Conservation (phyloP, 2,113 vertebrate genomes). For the Planiliza haematocheilus region DNA sequence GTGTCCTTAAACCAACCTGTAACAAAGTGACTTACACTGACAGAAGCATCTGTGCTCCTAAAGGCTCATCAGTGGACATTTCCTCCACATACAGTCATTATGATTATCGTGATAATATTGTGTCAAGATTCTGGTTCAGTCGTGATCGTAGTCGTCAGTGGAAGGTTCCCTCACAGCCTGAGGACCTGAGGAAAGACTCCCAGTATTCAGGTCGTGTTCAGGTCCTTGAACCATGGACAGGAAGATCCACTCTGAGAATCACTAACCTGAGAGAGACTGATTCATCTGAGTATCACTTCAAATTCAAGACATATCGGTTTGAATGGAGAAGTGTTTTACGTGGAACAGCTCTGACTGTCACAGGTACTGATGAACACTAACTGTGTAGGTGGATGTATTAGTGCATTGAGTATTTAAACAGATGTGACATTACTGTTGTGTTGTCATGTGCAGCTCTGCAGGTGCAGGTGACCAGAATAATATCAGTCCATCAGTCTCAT, state of each 20-base stretch:
- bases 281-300: slow-evolving; percentile 42
- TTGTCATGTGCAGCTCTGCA: too few relatives aligned
- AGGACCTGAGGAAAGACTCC: background rate
- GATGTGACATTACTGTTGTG: background rate
- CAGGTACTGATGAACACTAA: slow-evolving; percentile 19
- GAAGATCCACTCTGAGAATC: slow-evolving; percentile 46
- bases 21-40: slow-evolving; percentile 13
- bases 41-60: background rate
- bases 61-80: slow-evolving; percentile 33
- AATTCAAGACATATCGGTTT: fast-evolving
- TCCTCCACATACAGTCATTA: background rate
- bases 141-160: background rate
- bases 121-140: background rate
- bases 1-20: fast-evolving
- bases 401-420: too few relatives aligned
- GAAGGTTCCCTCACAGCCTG: fast-evolving
- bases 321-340: background rate
- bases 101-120: fast-evolving
- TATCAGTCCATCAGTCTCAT: too few relatives aligned
- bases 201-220: background rate
- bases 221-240: fast-evolving
- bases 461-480: too few relatives aligned
- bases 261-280: slow-evolving; percentile 23
- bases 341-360: slow-evolving; percentile 50
- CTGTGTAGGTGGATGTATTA: too few relatives aligned